Conservation (phyloP, 2,888 invertebrate genomes). For the Aspidiotus destructor region DNA sequence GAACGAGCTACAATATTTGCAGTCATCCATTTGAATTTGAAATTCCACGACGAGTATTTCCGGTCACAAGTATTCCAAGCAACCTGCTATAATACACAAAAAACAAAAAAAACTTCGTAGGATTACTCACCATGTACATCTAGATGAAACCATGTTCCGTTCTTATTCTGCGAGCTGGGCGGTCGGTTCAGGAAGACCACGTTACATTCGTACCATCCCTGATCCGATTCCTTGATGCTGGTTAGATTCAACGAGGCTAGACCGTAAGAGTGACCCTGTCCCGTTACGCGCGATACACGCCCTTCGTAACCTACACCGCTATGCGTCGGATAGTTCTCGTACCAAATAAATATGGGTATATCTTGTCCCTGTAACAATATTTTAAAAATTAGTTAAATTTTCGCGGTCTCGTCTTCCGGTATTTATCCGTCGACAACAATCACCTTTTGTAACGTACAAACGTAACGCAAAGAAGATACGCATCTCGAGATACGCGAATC, state of each 20-base stretch:
- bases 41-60: too few relatives aligned
- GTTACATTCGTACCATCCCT: slow-evolving; percentile 92
- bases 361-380: slow-evolving; percentile 66
- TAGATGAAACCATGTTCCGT: slow-evolving; percentile 96
- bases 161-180: slow-evolving; percentile 83
- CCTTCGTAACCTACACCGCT: slow-evolving; percentile 90
- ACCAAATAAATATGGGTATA: slow-evolving; percentile 96
- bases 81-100: too few relatives aligned
- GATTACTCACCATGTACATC: slow-evolving; percentile 68
- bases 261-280: slow-evolving; percentile 73
- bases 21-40: too few relatives aligned
- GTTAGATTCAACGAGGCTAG: slow-evolving; percentile 92
- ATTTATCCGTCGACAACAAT: too few relatives aligned
- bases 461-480: too few relatives aligned
- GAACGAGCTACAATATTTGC: too few relatives aligned
- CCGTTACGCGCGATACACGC: slow-evolving; percentile 74
- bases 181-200: slow-evolving; percentile 92
- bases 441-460: too few relatives aligned
- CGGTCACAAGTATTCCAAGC: too few relatives aligned
- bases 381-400: slow-evolving; percentile 11
- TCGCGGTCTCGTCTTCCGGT: not conserved
- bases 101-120: too few relatives aligned
- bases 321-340: slow-evolving; percentile 94
- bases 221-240: slow-evolving; percentile 83
- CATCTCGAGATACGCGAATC: too few relatives aligned